Evolutionary conservation across 2,113 vertebrate genomes (phyloP).

Genomic region (Thalassarche chlororhynchos): DNA sequence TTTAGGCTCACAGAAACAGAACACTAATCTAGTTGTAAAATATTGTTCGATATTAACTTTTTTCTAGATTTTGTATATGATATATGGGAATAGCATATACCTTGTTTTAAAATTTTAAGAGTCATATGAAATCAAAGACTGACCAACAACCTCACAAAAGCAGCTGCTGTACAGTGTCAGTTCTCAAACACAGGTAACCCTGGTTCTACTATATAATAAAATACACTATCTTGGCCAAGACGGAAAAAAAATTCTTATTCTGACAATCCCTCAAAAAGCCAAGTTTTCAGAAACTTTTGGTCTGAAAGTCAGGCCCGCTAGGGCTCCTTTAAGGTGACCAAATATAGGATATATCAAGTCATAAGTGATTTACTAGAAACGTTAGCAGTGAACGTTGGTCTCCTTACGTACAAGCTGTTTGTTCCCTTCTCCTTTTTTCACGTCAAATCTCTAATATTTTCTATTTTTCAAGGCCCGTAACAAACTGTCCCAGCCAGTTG

Average conservation of each 20-base stretch:
- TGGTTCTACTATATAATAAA: background rate
- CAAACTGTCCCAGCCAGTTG: background rate
- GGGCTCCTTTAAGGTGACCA: background rate
- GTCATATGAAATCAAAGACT: background rate
- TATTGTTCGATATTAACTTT: background rate
- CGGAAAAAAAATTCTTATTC: background rate
- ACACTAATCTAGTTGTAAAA: background rate
- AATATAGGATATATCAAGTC: background rate
- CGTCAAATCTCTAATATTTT: background rate
- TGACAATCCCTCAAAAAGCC: background rate
- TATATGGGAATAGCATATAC: background rate
- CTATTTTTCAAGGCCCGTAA: background rate
- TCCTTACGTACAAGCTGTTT: background rate
- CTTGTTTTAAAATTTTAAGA: background rate
- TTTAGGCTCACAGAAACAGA: background rate
- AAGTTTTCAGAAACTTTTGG: background rate
- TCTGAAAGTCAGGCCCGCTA: background rate
- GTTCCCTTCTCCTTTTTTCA: background rate
- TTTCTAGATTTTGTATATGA: background rate
- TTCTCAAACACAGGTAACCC: background rate
- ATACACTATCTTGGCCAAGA: background rate
- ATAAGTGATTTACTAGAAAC: background rate
- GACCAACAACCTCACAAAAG: background rate
- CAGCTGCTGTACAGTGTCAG: background rate
- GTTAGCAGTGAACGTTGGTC: background rate